Evolutionary conservation across 2,888 invertebrate species (phyloP), one percentile per base, ranked within the genome.

Genomic region (Schizaphis graminum): DNA sequence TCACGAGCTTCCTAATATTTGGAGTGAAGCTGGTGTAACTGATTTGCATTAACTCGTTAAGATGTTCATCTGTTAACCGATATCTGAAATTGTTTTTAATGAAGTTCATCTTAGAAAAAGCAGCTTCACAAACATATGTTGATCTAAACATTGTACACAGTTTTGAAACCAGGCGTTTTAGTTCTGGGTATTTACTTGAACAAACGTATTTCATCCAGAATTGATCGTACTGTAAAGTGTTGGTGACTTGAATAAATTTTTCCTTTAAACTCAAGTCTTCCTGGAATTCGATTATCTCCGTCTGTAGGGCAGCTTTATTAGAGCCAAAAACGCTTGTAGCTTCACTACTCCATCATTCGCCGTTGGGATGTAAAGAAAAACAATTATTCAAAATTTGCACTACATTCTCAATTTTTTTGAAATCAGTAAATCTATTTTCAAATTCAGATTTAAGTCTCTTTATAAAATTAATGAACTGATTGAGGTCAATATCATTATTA

Each of bases 281-380:
- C 95, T 95, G 94, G 93, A 95, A 95, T 61, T 95, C 95, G 77
- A 95, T 95, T 94, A 95, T 95, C 95, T 95, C 95, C 94, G 95
- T 95, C 94, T 95, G 94, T 56, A 95, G 85, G 61, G 94, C 91
- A 95, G 95, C 95, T 95, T 95, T 95, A 95, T 95, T 94, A 95
- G 94, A 95, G 91, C 94, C 94, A 93, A 91, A 91, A 91, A 91
- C 91, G 85, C 44, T 85, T 86, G 56, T 91, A 85, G 91, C 91
- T 91, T 91, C 91, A 85, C 56, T 91, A 91, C 91, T 91, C 91
- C n/a, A n/a, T n/a, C n/a, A n/a, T n/a, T 85, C 85, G 85, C 57
- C 84, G 41, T 91, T 91, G 85, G 85, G 85, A 91, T 91, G 85
- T 85, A 91, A 85, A 57, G 91, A 91, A 85, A 91, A 91, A 85